A percentile compares a stretch with the other conserved stretches of the same genome.
phyloP scores from a whole-genome alignment of 2,888 invertebrate genomes.

The Caenorhabditis japonica region DNA sequence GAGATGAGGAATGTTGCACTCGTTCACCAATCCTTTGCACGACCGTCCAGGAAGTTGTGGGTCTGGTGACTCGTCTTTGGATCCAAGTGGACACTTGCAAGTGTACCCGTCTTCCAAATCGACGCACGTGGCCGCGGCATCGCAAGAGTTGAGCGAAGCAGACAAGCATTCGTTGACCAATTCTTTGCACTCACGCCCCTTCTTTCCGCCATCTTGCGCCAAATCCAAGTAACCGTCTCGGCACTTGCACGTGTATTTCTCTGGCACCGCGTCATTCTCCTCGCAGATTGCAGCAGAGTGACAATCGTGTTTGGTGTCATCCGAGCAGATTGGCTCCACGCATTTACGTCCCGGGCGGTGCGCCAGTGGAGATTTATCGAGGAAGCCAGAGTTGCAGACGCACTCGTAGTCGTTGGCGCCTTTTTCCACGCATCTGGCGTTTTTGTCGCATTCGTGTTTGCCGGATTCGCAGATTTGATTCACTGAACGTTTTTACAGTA shows the following conservation, averaged over 20 bases:
- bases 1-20: slow-evolving; percentile 70
- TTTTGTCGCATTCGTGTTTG: slow-evolving; percentile 70
- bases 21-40: slow-evolving; percentile 68
- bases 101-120: slow-evolving; percentile 71
- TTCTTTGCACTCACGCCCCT: slow-evolving; percentile 62
- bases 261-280: slow-evolving; percentile 59
- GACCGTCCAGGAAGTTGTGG: slow-evolving; percentile 66
- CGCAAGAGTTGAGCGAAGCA: slow-evolving; percentile 68
- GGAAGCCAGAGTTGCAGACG: slow-evolving; percentile 70
- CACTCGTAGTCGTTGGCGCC: slow-evolving; percentile 71
- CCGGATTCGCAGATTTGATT: slow-evolving; percentile 69
- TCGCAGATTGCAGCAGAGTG: slow-evolving; percentile 72
- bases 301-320: slow-evolving; percentile 71
- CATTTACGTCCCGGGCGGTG: slow-evolving; percentile 58
- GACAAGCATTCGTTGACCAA: slow-evolving; percentile 72
- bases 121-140: slow-evolving; percentile 65
- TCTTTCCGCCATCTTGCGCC: slow-evolving; percentile 46
- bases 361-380: slow-evolving; percentile 63
- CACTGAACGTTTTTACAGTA: too few species aligned
- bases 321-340: slow-evolving; percentile 67
- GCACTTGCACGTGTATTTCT: slow-evolving; percentile 83
- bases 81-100: slow-evolving; percentile 64
- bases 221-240: slow-evolving; percentile 85
- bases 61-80: slow-evolving; percentile 71
- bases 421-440: slow-evolving; percentile 70